Percentiles rank a stretch among this genome's conserved stretches.
phyloP scores from a whole-genome alignment of 2,113 vertebrate genomes.

The Rhizomys pruinosus region DNA sequence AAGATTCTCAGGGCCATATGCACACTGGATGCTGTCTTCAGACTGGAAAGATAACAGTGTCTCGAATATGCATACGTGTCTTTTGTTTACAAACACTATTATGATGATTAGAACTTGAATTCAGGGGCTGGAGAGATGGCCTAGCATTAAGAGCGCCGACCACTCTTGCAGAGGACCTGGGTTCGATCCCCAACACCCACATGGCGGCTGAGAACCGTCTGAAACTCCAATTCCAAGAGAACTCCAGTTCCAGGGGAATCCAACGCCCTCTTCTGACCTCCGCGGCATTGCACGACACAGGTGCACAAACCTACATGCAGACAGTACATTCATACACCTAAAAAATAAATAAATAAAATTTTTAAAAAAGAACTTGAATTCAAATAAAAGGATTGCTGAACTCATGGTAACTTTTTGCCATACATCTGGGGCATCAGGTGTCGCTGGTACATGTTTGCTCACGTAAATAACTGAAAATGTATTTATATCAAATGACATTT shows the following conservation, averaged over 20 bases:
- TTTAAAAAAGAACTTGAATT: constrained; percentile 12
- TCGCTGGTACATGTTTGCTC: neutral
- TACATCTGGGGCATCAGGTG: neutral
- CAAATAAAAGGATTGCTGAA: neutral
- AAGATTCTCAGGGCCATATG: neutral
- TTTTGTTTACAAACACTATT: neutral
- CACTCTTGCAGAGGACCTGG: no score
- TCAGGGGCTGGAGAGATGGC: no score
- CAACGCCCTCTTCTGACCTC: no score
- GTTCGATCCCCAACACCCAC: no score
- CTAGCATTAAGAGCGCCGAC: no score
- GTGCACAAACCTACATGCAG: no score
- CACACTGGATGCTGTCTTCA: neutral
- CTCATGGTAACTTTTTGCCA: neutral
- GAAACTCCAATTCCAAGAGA: no score
- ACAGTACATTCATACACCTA: no score
- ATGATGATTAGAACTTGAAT: neutral
- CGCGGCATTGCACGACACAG: no score
- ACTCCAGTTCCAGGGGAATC: no score
- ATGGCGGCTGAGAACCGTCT: no score
- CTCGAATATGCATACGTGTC: neutral
- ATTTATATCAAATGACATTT: neutral
- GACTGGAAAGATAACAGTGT: neutral
- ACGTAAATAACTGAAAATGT: neutral
- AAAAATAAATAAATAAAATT: no score